Evolutionary conservation across 2,888 invertebrate species (phyloP).

Genomic region (Drosophila lutescens): DNA sequence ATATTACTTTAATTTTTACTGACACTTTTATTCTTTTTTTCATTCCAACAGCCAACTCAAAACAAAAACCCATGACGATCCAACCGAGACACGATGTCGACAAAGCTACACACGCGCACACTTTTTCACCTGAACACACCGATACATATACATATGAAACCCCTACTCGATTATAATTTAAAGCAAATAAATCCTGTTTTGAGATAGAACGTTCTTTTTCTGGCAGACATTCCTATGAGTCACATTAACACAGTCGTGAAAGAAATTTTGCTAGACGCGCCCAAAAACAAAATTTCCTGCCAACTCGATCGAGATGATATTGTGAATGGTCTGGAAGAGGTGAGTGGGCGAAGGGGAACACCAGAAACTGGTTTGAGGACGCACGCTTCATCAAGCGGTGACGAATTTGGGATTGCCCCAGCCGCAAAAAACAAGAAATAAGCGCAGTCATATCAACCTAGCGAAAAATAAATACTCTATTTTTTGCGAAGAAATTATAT

Average conservation of each 20-base stretch:
- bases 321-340: neutral
- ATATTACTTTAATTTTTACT: neutral
- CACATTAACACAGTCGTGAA: constrained; percentile 6
- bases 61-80: constrained; percentile 54
- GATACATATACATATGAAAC: constrained; percentile 11
- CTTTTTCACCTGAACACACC: constrained; percentile 9
- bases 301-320: neutral
- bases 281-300: constrained; percentile 25
- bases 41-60: constrained; percentile 34
- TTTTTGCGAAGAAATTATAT: neutral
- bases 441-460: neutral
- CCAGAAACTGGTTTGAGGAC: constrained; percentile 56
- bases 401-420: constrained; percentile 65
- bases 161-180: constrained; percentile 42
- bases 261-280: constrained; percentile 20
- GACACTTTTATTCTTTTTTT: neutral
- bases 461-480: constrained; percentile 8
- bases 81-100: constrained; percentile 41
- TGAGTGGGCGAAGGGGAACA: constrained; percentile 3
- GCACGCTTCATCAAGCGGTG: constrained; percentile 56
- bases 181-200: constrained; percentile 59
- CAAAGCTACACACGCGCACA: constrained; percentile 19
- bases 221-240: constrained; percentile 44
- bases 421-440: constrained; percentile 52
- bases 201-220: constrained; percentile 42